Evolutionary conservation across 2,888 invertebrate genomes (phyloP).

Genomic region (Morinoia aosen): DNA sequence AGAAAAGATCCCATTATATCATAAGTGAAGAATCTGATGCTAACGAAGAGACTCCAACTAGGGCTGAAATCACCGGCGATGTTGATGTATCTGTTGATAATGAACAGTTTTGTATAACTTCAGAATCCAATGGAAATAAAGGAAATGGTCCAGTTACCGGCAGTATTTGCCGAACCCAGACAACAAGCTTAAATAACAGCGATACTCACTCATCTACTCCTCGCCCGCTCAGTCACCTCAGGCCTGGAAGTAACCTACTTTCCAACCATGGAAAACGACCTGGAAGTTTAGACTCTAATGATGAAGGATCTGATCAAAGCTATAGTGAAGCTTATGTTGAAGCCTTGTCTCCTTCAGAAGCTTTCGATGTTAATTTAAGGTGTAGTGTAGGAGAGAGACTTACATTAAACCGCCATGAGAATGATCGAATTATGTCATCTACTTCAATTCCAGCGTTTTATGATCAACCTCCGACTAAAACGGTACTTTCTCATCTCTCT

Average conservation of each 20-base stretch:
- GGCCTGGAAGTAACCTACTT: background rate
- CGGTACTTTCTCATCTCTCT: background rate
- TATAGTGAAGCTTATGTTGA: slow-evolving; percentile 41
- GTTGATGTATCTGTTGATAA: slow-evolving; percentile 18
- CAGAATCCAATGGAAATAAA: slow-evolving; percentile 48
- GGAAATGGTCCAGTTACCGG: background rate
- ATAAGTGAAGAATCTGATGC: background rate
- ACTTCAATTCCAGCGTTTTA: background rate
- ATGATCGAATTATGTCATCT: background rate
- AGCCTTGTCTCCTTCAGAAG: slow-evolving; percentile 41
- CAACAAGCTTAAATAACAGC: background rate
- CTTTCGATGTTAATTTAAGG: background rate
- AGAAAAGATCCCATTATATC: background rate
- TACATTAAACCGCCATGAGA: background rate
- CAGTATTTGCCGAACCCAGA: background rate
- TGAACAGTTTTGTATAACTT: slow-evolving; percentile 5
- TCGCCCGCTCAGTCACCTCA: background rate
- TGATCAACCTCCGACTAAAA: background rate
- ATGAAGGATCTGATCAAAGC: slow-evolving; percentile 48
- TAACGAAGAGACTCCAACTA: background rate
- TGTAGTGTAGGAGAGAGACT: background rate
- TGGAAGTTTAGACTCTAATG: slow-evolving; percentile 23
- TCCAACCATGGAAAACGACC: background rate
- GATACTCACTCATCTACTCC: background rate
- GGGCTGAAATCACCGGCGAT: background rate